Evolutionary conservation across 1,140 invertebrate genomes (phyloP), one percentile per base, ranked within the genome.

Genomic region (Brachionus angularis): DNA sequence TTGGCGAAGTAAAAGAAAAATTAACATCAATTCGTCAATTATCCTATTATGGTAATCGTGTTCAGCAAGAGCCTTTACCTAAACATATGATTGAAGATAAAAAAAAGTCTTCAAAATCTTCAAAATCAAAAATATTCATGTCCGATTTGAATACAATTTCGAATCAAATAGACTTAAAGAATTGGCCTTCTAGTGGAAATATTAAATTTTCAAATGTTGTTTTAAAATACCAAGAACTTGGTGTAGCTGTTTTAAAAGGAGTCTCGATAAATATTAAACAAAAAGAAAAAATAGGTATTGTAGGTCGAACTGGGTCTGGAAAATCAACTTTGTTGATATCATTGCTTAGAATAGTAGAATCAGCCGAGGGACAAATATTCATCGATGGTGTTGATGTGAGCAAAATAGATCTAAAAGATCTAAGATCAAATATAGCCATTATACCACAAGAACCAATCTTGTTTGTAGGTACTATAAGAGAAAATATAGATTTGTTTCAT

Each of bases 371-470:
- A 10, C 72, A 74, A 5, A 85, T 91, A 31, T 72, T 75, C 0
- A 88, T 93, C 47, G 91, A 91, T 77, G 85, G 79, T 10, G 78
- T 86, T 0, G 84, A 89, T 70, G 87, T 86, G 0, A 80, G 80
- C 2, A 78, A 83, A 36, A 78, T 91, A 34, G 87, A 87, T 0
- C 79, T 91, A 4, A 85, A 88, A 72, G 85, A 88, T 74, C 77
- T 91, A 1, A 82, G 90, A 7, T 84, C 84, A 8, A 86, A 86
- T 72, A 86, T 92, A 33, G 88, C 89, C 21, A 92, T 93, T 74
- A 93, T 94, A 73, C 91, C 91, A 1, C 91, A 93, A 79, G 91
- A 94, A 84, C 91, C 90, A 2, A 88, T 92, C 67, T 81, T 93
- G 55, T 93, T 93, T 81, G 89, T 89, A 29, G 90, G 90, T 55